A percentile compares a stretch with the other conserved stretches of the same genome.
These are phyloP conservation scores for Apamea monoglypha DNA, from an alignment of 2,888 invertebrate species.

Conservation along the genomic window DNA sequence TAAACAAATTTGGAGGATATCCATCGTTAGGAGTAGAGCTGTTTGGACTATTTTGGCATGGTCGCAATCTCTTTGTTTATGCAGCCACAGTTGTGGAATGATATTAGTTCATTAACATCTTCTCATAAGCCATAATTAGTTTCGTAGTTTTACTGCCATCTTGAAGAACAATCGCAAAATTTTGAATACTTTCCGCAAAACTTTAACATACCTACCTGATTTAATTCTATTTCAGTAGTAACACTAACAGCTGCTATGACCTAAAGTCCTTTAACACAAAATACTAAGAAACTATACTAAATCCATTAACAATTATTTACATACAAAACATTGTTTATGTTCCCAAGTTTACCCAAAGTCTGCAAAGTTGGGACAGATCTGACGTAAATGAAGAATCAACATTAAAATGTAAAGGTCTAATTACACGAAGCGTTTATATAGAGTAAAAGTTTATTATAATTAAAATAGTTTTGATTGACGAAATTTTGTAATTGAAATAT, in stretches of 20 bases:
- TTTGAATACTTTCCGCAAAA: fast-evolving
- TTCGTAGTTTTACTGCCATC: background rate
- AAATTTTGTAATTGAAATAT: slow-evolving; percentile 46
- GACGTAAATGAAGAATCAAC: slow-evolving; percentile 63
- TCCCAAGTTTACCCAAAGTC: slow-evolving; percentile 64
- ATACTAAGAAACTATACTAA: slow-evolving; percentile 58
- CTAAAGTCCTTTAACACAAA: slow-evolving; percentile 35
- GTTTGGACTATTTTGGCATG: slow-evolving; percentile 41
- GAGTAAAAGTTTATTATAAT: slow-evolving; percentile 41
- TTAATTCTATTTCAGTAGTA: background rate
- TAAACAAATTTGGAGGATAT: slow-evolving; percentile 66
- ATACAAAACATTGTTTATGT: slow-evolving; percentile 67
- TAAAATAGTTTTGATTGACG: slow-evolving; percentile 54
- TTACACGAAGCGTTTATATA: slow-evolving; percentile 56
- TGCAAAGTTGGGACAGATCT: slow-evolving; percentile 64
- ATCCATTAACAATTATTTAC: slow-evolving; percentile 69
- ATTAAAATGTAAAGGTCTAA: slow-evolving; percentile 43
- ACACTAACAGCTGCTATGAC: background rate
- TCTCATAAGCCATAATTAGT: background rate
- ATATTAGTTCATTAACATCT: background rate
- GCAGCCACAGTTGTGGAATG: too few relatives aligned
- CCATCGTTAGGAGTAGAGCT: slow-evolving; percentile 44
- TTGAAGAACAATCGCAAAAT: background rate
- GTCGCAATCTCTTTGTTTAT: slow-evolving; percentile 49
- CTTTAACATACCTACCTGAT: too few relatives aligned